Evolutionary conservation across 2,113 vertebrate species (phyloP).

Genomic region (Gasterosteus aculeatus): DNA sequence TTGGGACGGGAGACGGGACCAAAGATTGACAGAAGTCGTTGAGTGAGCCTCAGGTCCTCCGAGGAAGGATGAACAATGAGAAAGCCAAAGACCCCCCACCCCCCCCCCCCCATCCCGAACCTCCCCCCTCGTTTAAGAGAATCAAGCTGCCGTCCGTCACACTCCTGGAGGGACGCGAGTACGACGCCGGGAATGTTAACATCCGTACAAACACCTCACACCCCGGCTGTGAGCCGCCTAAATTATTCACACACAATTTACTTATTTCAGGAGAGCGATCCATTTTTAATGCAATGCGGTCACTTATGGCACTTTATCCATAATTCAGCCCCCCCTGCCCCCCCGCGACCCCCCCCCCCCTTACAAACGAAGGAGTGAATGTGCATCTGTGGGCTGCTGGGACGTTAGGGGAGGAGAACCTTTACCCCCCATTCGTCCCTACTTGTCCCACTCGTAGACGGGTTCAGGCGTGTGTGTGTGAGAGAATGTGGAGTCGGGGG

Average conservation of each 20-base stretch:
- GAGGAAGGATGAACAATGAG: no score
- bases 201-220: constrained; percentile 76
- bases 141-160: constrained; percentile 19
- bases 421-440: no score
- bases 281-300: constrained; percentile 79
- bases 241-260: constrained; percentile 80
- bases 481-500: no score
- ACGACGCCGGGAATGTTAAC: constrained; percentile 67
- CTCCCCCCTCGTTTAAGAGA: constrained; percentile 23
- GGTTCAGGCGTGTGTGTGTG: no score
- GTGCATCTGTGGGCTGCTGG: constrained; percentile 29
- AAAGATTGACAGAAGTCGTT: constrained; percentile 45
- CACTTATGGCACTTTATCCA: constrained; percentile 76
- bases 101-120: no score
- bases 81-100: no score
- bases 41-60: constrained; percentile 19
- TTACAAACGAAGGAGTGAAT: constrained; percentile 58
- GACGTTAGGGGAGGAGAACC: no score
- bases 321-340: constrained; percentile 65
- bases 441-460: no score
- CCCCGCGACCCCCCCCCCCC: constrained; percentile 45
- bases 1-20: constrained; percentile 20
- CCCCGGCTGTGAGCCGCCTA: constrained; percentile 51
- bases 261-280: constrained; percentile 75
- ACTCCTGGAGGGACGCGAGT: constrained; percentile 47